Conservation (phyloP, 2,797 vertebrate species). For the Clamator glandarius region DNA sequence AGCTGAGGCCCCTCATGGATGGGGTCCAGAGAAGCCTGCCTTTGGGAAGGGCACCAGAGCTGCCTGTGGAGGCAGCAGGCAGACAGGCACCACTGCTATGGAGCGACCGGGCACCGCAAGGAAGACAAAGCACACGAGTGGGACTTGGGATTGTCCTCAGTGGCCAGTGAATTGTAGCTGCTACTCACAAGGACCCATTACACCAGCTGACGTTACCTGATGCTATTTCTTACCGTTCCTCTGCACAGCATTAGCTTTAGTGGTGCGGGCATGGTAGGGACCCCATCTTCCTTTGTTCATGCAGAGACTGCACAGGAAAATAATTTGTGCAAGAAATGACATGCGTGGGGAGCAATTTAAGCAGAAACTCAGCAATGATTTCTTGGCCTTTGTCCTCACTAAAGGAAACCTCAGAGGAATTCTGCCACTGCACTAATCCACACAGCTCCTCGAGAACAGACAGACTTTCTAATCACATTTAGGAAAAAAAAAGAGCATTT, state of each 20-base stretch:
- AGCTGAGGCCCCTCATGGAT: background rate
- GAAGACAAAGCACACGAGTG: background rate
- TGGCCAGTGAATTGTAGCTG: background rate
- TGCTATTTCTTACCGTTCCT: background rate
- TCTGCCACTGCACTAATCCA: background rate
- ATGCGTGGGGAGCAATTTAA: background rate
- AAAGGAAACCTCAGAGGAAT: constrained; percentile 5
- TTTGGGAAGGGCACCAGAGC: background rate
- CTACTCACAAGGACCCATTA: background rate
- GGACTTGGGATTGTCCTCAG: background rate
- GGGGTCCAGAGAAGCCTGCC: background rate
- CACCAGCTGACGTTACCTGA: background rate
- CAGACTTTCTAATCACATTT: constrained; percentile 3
- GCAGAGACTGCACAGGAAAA: background rate
- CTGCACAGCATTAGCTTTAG: background rate
- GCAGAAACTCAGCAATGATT: constrained; percentile 2
- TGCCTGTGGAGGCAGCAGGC: background rate
- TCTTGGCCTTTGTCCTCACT: constrained; percentile 9
- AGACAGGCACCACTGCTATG: background rate
- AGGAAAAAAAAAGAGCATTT: background rate
- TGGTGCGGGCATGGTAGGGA: background rate
- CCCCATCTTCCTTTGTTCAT: background rate
- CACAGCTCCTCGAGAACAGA: background rate
- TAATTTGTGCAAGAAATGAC: constrained; percentile 7
- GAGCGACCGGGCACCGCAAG: background rate